phyloP scores from a whole-genome alignment of 2,797 vertebrate species.

The Miichthys miiuy region DNA sequence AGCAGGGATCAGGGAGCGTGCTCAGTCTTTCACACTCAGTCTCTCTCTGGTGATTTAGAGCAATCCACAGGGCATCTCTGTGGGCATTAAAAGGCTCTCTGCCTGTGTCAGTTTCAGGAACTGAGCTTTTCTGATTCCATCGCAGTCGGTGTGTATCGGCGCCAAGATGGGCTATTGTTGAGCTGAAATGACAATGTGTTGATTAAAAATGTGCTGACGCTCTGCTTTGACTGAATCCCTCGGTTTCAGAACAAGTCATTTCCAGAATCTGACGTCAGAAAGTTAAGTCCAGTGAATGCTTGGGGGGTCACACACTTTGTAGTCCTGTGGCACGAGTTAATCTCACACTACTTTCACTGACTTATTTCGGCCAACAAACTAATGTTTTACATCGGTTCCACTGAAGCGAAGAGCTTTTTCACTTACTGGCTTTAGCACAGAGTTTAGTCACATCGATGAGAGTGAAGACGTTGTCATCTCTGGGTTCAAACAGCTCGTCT shows the following conservation, averaged over 20 bases:
- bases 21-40: constrained; percentile 4
- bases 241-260: constrained; percentile 13
- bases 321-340: background rate
- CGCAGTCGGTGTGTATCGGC: background rate
- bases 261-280: background rate
- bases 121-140: background rate
- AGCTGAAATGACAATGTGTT: constrained; percentile 1
- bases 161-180: background rate
- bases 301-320: background rate
- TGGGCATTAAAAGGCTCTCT: constrained; percentile 1
- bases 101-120: background rate
- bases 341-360: background rate
- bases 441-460: background rate
- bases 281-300: constrained; percentile 13
- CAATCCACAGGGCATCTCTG: constrained; percentile 8
- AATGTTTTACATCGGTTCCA: background rate
- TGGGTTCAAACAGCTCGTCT: background rate
- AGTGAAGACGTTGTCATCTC: background rate
- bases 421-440: background rate
- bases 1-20: constrained; percentile 22
- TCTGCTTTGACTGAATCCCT: background rate
- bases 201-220: constrained; percentile 3
- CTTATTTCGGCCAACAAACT: background rate
- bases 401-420: background rate
- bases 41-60: constrained; percentile 13